Evolutionary conservation across 1,140 invertebrate genomes (phyloP).

Genomic region (Trichonephila clavipes): DNA sequence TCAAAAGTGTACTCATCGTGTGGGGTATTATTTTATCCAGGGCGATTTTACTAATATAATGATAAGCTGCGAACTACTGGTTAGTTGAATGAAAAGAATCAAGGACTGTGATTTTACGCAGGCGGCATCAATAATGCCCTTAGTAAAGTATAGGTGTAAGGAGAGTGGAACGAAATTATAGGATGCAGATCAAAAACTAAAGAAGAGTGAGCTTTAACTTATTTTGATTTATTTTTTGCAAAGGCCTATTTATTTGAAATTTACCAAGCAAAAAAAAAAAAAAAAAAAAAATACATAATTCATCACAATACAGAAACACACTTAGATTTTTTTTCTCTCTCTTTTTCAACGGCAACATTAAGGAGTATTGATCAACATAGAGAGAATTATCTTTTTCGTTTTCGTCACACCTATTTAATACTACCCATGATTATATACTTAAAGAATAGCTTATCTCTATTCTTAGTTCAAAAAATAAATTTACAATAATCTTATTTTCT

Average conservation of each 20-base stretch:
- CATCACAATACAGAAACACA: neutral
- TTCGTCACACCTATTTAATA: no score
- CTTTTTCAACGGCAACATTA: no score
- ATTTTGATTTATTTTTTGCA: neutral
- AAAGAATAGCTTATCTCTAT: neutral
- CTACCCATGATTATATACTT: no score
- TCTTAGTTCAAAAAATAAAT: neutral
- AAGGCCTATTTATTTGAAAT: neutral
- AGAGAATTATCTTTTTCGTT: no score
- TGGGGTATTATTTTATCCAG: conserved; percentile 30
- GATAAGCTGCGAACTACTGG: conserved; percentile 31
- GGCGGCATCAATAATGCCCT: conserved; percentile 5
- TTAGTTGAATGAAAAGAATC: neutral
- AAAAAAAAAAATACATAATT: neutral
- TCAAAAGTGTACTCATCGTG: conserved; percentile 36
- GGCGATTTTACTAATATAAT: conserved; percentile 26
- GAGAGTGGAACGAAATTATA: conserved; percentile 45
- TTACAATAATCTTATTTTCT: neutral
- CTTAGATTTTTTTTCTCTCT: no score
- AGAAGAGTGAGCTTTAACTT: neutral
- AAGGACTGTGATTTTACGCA: conserved; percentile 46
- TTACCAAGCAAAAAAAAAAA: neutral
- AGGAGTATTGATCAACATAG: no score
- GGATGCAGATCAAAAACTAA: neutral
- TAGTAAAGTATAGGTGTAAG: conserved; percentile 44